Conservation (phyloP, 2,113 vertebrate species). For the Gallinago media region DNA sequence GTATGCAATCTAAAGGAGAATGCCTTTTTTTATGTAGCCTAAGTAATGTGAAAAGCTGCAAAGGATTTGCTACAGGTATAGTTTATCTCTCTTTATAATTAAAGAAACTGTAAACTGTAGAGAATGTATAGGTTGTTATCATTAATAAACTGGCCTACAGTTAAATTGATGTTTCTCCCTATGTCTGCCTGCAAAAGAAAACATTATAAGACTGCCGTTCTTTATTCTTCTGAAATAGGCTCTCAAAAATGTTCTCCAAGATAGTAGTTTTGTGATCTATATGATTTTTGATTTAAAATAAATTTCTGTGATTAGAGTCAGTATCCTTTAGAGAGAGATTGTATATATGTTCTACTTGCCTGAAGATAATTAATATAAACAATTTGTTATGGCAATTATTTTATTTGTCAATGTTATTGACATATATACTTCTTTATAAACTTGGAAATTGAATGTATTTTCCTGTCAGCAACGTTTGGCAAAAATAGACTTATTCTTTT, state of each 20-base stretch:
- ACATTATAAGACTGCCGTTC: background rate
- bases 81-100: background rate
- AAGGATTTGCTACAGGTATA: background rate
- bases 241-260: background rate
- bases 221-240: background rate
- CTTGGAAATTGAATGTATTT: background rate
- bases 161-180: background rate
- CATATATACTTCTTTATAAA: background rate
- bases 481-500: background rate
- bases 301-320: background rate
- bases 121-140: background rate
- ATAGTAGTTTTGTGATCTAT: background rate
- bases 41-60: background rate
- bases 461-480: background rate
- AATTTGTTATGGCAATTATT: background rate
- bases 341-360: background rate
- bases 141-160: background rate
- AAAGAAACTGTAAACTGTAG: background rate
- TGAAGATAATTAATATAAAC: background rate
- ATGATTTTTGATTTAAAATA: background rate
- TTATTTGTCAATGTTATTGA: background rate
- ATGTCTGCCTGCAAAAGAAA: background rate
- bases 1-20: background rate
- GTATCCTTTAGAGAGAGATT: background rate
- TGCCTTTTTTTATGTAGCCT: background rate